phyloP scores from a whole-genome alignment of 2,888 invertebrate species.

The Argyra leucocephala region DNA sequence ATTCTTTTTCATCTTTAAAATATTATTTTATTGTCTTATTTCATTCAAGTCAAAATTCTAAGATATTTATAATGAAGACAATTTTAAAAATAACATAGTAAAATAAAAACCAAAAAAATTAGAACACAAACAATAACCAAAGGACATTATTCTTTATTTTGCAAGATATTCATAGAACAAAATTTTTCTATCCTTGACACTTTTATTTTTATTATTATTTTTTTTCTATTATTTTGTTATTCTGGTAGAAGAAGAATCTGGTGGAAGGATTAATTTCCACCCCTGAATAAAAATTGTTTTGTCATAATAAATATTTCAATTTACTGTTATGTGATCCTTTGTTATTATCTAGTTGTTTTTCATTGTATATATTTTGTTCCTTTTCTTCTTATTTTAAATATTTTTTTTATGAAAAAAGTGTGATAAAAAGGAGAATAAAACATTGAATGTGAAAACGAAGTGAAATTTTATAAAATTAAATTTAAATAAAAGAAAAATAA shows the following conservation, averaged over 20 bases:
- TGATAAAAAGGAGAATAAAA: not conserved
- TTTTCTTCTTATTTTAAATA: not conserved
- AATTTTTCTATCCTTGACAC: not conserved
- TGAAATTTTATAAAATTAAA: too few species aligned
- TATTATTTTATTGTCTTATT: too few species aligned
- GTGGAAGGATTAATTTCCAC: too few species aligned
- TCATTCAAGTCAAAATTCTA: too few species aligned
- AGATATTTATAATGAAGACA: too few species aligned
- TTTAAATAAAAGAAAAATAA: too few species aligned
- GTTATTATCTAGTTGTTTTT: not conserved
- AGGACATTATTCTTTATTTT: not conserved
- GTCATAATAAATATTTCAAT: not conserved
- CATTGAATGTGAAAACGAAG: too few species aligned
- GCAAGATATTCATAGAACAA: too few species aligned
- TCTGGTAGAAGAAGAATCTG: too few species aligned
- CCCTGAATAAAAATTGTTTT: not conserved
- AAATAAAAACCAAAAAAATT: not conserved
- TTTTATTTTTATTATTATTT: not conserved
- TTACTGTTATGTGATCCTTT: slow-evolving; percentile 1
- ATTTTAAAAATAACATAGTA: too few species aligned
- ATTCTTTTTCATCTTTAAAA: too few species aligned
- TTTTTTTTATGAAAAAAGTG: not conserved
- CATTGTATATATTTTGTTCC: not conserved
- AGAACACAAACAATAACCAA: not conserved
- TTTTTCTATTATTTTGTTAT: too few species aligned